Evolutionary conservation across 2,888 invertebrate species (phyloP).

Genomic region (Saturnia pavonia): DNA sequence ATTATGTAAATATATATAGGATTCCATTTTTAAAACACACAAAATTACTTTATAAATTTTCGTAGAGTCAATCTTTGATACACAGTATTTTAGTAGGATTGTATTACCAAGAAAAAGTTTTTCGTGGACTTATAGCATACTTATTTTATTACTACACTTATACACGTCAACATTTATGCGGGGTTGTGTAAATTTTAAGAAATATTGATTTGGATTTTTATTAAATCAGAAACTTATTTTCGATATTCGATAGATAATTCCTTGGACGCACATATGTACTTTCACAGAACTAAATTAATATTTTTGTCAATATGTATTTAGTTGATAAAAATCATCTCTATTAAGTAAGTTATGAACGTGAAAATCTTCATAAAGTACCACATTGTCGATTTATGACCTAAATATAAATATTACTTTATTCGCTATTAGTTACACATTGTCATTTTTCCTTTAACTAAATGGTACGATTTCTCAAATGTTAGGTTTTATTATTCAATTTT

Average conservation of each 20-base stretch:
- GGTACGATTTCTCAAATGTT: no score
- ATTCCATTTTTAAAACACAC: not conserved
- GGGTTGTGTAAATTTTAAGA: not conserved
- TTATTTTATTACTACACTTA: constrained; percentile 50
- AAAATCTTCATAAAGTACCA: not conserved
- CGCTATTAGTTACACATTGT: not conserved
- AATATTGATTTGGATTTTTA: not conserved
- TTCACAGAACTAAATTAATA: not conserved
- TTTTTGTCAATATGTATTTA: no score
- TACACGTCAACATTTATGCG: constrained; percentile 37
- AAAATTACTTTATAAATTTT: constrained; percentile 37
- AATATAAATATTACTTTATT: not conserved
- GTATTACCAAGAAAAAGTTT: constrained; percentile 37
- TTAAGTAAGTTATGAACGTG: constrained; percentile 28
- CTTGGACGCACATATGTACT: no score
- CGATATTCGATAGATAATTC: not conserved
- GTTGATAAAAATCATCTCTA: no score
- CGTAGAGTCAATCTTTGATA: not conserved
- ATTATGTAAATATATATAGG: not conserved
- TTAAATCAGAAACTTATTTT: not conserved
- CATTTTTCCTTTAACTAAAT: no score
- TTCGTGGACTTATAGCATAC: constrained; percentile 42
- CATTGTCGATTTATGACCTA: not conserved
- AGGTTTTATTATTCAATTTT: no score
- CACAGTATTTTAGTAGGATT: constrained; percentile 10